Conservation (phyloP, 2,797 vertebrate species). For the Vespertilio murinus region DNA sequence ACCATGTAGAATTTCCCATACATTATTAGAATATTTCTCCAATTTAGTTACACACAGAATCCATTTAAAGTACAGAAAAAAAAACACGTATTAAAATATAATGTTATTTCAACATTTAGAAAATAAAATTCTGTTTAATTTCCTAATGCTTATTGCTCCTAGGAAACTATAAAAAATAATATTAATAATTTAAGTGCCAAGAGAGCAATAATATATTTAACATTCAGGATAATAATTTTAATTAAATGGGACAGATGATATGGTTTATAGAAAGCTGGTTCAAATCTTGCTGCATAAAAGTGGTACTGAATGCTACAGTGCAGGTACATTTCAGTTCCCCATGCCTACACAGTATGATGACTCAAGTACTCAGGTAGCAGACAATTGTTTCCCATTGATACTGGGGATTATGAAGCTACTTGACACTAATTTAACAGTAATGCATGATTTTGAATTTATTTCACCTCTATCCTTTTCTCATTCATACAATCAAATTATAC, state of each 20-base stretch:
- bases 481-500: background rate
- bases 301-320: fast-evolving
- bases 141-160: background rate
- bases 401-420: background rate
- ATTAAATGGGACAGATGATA: background rate
- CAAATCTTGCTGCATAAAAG: background rate
- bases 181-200: background rate
- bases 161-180: background rate
- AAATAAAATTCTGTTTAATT: background rate
- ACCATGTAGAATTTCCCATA: background rate
- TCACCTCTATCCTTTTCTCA: background rate
- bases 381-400: no score
- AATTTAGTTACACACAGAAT: background rate
- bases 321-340: background rate
- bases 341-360: fast-evolving
- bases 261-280: background rate
- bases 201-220: background rate
- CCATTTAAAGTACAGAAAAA: background rate
- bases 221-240: background rate
- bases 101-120: background rate
- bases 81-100: background rate
- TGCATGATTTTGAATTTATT: background rate
- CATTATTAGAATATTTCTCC: background rate
- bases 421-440: background rate
- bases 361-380: background rate